A percentile compares a stretch with the other conserved stretches of the same genome.
These are phyloP conservation scores for Chaetogeoica ovagalla DNA, from an alignment of 2,888 invertebrate species.

Conservation along the genomic window DNA sequence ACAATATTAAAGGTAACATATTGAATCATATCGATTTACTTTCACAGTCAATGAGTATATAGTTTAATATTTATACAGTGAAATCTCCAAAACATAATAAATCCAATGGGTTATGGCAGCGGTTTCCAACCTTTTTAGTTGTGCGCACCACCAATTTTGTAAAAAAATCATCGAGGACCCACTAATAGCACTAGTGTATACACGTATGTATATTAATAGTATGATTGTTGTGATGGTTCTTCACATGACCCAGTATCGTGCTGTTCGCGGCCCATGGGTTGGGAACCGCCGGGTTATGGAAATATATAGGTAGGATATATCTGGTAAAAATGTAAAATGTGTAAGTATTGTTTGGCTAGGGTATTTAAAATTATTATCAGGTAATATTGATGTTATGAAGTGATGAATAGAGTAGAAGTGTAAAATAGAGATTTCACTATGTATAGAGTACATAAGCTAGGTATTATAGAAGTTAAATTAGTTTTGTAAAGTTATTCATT, in stretches of 20 bases:
- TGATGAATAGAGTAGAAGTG: not conserved
- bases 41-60: conserved; percentile 8
- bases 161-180: too few relatives aligned
- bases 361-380: not conserved
- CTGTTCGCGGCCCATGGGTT: too few relatives aligned
- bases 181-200: too few relatives aligned
- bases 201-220: too few relatives aligned
- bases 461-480: not conserved
- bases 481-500: not conserved
- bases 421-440: not conserved
- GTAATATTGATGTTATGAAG: not conserved
- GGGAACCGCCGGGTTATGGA: not conserved
- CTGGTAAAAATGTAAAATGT: not conserved
- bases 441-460: not conserved
- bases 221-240: too few relatives aligned
- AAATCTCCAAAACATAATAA: not conserved
- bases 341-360: not conserved
- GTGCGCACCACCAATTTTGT: too few relatives aligned
- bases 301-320: not conserved
- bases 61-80: not conserved
- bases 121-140: too few relatives aligned
- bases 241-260: too few relatives aligned
- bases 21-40: not conserved
- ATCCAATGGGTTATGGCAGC: not conserved
- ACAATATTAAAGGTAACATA: conserved; percentile 23